Evolutionary conservation across 2,797 vertebrate genomes (phyloP), one percentile per base, ranked within the genome.

Genomic region (Adelosebastes latens): DNA sequence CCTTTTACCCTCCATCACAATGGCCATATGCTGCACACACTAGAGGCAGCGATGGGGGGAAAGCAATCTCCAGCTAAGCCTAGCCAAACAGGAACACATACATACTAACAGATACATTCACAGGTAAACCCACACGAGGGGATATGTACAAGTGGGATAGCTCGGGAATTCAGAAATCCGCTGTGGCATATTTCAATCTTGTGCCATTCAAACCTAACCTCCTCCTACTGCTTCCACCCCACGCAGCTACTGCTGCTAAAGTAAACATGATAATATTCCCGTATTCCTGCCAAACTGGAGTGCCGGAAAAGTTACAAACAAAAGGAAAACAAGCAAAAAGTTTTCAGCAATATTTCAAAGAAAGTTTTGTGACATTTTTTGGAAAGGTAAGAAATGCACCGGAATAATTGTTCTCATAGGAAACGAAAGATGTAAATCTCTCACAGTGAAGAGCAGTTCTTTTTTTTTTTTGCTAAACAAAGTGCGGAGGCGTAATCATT

Each of bases 1-100:
- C 93, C 95, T 93, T 96, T 96, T 96, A 96, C 91, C 89, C 96
- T 94, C 92, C 94, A 93, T 96, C 96, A 96, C 94, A 94, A 92
- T 93, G 95, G 83, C 95, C 93, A 93, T 96, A 96, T 95, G 96
- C 91, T 93, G 87, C 94, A 85, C 75, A 86, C 76, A 81, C 88
- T 36, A 73, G 70, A 84, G 80, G 75, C 42, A 64, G 79, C 24
- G 72, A 55, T n/a, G n/a, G 49, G 29, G 25, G 77, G n/a, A 6
- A 77, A 70, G 84, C 66, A 88, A 89, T 91, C 86, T 89, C 73
- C 69, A 56, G 80, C 85, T 85, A 78, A 88, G 85, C 85, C 75
- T 16, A 71, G 81, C 85, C 87, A 86, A 89, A 88, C 86, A 87
- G 70, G 72, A 83, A 83, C 89, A 76, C 76, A 66, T 83, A 81